Conservation (phyloP, 2,888 invertebrate genomes). For the Himalopsyche anomala region DNA sequence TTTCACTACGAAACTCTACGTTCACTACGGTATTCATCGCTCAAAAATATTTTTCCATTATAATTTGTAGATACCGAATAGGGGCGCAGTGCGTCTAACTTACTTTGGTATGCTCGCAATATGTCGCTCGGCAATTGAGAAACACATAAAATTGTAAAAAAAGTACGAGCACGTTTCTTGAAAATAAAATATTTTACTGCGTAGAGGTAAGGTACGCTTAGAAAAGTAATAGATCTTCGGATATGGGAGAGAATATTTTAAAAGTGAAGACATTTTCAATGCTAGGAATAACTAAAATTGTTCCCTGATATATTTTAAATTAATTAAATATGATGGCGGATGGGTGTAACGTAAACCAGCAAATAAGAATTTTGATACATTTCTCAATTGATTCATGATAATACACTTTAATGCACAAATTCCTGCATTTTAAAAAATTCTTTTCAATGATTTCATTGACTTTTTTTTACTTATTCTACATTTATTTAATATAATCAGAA, state of each 20-base stretch:
- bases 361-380: too few species aligned
- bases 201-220: background rate
- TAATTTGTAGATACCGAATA: background rate
- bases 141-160: conserved; percentile 43
- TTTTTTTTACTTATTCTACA: too few species aligned
- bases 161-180: conserved; percentile 4
- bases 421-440: too few species aligned
- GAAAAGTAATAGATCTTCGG: conserved; percentile 2
- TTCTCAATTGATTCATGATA: too few species aligned
- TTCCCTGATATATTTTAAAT: too few species aligned
- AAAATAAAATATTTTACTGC: conserved; percentile 40
- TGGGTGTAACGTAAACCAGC: too few species aligned
- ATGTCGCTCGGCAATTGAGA: conserved; percentile 37
- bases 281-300: too few species aligned
- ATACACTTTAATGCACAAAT: too few species aligned
- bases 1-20: background rate
- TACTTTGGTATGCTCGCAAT: conserved; percentile 38
- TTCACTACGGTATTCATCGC: background rate
- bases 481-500: too few species aligned
- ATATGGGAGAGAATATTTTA: background rate
- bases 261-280: too few species aligned
- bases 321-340: too few species aligned
- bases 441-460: too few species aligned
- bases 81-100: conserved; percentile 11
- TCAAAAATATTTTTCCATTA: conserved; percentile 10